These are phyloP conservation scores for Pristionchus mayeri DNA, from an alignment of 2,888 invertebrate species.

Conservation along the genomic window DNA sequence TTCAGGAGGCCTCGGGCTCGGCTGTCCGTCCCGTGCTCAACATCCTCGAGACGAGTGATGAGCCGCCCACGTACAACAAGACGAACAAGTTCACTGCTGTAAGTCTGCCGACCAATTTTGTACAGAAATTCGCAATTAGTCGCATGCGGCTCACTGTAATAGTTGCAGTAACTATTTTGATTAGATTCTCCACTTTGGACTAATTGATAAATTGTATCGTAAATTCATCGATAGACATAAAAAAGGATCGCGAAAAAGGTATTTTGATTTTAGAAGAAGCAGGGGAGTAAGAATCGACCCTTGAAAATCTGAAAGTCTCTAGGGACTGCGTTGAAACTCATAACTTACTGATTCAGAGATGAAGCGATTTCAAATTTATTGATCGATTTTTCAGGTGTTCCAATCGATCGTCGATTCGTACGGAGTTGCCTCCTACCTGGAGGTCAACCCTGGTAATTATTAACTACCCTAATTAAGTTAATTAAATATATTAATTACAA, in stretches of 20 bases:
- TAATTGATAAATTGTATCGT: too few species aligned
- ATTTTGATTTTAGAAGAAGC: too few species aligned
- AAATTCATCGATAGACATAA: too few species aligned
- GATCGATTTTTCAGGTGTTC: background rate
- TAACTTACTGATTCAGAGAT: background rate
- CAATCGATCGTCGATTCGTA: constrained; percentile 93
- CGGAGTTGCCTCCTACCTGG: constrained; percentile 94
- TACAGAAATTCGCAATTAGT: too few species aligned
- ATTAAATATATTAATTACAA: background rate
- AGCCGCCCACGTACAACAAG: constrained; percentile 95
- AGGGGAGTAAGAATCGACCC: too few species aligned
- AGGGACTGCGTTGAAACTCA: background rate
- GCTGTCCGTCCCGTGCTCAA: constrained; percentile 96
- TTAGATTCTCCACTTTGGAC: too few species aligned
- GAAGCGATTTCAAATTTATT: background rate
- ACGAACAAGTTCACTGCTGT: constrained; percentile 92
- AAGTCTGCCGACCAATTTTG: too few species aligned
- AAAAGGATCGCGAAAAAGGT: too few species aligned
- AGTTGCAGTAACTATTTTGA: too few species aligned
- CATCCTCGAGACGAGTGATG: constrained; percentile 89
- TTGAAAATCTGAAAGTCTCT: background rate
- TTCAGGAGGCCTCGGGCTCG: constrained; percentile 82
- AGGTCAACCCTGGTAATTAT: constrained; percentile 90
- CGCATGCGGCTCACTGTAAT: too few species aligned
- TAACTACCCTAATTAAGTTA: background rate